Evolutionary conservation across 1,140 invertebrate genomes (phyloP).

Genomic region (Lasioglossum albipes): DNA sequence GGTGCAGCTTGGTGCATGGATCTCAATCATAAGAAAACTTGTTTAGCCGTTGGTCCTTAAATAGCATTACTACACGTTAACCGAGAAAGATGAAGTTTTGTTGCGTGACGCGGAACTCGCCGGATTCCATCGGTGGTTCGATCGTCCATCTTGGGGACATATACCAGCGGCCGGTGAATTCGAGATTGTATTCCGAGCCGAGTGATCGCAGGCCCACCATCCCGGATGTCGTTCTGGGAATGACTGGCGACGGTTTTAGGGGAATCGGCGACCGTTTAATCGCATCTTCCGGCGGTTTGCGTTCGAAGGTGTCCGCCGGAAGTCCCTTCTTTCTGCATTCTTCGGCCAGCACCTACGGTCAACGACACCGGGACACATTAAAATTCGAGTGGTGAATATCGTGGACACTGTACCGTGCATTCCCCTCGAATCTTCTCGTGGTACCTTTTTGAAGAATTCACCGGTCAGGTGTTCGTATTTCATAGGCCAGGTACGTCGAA

Average conservation of each 20-base stretch:
- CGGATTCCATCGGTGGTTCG: slow-evolving; percentile 58
- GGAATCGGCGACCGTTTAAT: slow-evolving; percentile 59
- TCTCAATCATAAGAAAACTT: slow-evolving; percentile 83
- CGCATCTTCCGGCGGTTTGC: slow-evolving; percentile 49
- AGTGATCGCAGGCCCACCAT: slow-evolving; percentile 77
- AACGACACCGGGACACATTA: slow-evolving; percentile 48
- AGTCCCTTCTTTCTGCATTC: slow-evolving; percentile 62
- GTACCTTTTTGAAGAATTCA: slow-evolving; percentile 69
- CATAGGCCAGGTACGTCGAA: slow-evolving; percentile 62
- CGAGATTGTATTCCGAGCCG: slow-evolving; percentile 69
- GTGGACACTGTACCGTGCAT: neutral
- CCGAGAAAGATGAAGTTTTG: slow-evolving; percentile 72
- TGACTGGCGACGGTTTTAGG: slow-evolving; percentile 63
- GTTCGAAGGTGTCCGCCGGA: slow-evolving; percentile 58
- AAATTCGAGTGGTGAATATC: slow-evolving; percentile 46
- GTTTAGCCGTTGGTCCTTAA: slow-evolving; percentile 86
- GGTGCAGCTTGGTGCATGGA: slow-evolving; percentile 93
- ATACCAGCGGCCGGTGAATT: slow-evolving; percentile 73
- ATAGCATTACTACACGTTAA: slow-evolving; percentile 14
- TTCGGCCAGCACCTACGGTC: slow-evolving; percentile 65
- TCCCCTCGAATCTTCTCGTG: slow-evolving; percentile 15
- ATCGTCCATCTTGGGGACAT: slow-evolving; percentile 74
- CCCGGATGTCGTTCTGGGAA: slow-evolving; percentile 72
- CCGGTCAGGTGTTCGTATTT: slow-evolving; percentile 68
- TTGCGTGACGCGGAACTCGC: slow-evolving; percentile 52